Conservation (phyloP, 2,797 vertebrate genomes). For the Danio albolineatus region DNA sequence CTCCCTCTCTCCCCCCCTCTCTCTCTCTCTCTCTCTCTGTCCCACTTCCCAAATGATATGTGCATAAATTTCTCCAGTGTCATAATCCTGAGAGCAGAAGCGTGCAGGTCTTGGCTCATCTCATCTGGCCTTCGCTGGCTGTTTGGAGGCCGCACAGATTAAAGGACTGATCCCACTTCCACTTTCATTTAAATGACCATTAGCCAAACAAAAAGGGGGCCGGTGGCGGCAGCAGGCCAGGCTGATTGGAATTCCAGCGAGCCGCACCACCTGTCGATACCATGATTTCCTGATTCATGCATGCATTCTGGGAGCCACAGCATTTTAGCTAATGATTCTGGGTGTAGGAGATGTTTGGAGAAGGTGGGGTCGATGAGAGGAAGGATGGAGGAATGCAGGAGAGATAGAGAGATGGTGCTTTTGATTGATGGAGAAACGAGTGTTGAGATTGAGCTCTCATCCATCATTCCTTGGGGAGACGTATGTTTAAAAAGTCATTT, state of each 20-base stretch:
- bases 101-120: slow-evolving; percentile 9
- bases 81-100: slow-evolving; percentile 54
- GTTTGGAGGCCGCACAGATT: slow-evolving; percentile 41
- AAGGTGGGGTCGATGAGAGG: slow-evolving; percentile 35
- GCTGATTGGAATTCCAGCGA: slow-evolving; percentile 60
- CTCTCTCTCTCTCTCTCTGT: slow-evolving; percentile 32
- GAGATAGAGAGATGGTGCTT: slow-evolving; percentile 32
- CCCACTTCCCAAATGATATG: slow-evolving; percentile 69
- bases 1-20: not conserved
- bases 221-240: slow-evolving; percentile 20
- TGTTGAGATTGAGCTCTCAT: slow-evolving; percentile 61
- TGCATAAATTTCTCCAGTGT: slow-evolving; percentile 65
- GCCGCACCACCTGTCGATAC: slow-evolving; percentile 75
- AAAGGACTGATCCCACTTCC: slow-evolving; percentile 52
- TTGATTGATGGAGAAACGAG: slow-evolving; percentile 55
- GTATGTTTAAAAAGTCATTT: slow-evolving; percentile 64
- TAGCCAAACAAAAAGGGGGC: slow-evolving; percentile 53
- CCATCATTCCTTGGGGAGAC: slow-evolving; percentile 61
- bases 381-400: slow-evolving; percentile 27
- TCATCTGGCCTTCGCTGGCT: slow-evolving; percentile 20
- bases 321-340: slow-evolving; percentile 82
- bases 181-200: slow-evolving; percentile 61
- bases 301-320: slow-evolving; percentile 73
- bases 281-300: slow-evolving; percentile 82
- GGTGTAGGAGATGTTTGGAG: slow-evolving; percentile 35